Conservation (phyloP, 2,113 vertebrate species). For the Elachura formosa region DNA sequence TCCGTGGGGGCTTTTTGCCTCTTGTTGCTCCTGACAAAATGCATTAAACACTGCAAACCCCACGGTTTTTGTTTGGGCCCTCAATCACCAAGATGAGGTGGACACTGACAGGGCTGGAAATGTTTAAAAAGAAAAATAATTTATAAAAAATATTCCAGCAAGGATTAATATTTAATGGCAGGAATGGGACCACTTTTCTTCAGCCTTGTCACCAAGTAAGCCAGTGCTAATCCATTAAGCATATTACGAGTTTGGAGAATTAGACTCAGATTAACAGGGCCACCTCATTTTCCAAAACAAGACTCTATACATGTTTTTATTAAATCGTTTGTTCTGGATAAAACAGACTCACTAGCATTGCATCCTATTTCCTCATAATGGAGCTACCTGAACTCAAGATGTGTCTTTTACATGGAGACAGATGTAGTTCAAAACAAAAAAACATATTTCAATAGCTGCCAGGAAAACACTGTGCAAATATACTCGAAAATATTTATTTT, state of each 20-base stretch:
- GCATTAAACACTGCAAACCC: neutral
- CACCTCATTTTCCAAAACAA: slow-evolving; percentile 52
- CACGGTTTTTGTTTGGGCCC: neutral
- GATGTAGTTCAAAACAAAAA: neutral
- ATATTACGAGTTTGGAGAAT: slow-evolving; percentile 37
- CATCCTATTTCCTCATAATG: neutral
- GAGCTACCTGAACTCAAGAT: neutral
- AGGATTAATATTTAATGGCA: neutral
- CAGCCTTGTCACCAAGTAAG: slow-evolving; percentile 32
- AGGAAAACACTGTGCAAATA: neutral
- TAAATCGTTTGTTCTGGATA: neutral
- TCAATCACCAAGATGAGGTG: neutral
- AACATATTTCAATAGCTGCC: neutral
- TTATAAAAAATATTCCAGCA: neutral
- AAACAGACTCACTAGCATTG: neutral
- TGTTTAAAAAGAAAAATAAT: neutral
- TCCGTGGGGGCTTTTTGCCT: neutral
- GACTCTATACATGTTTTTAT: neutral
- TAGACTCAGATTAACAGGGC: slow-evolving; percentile 41
- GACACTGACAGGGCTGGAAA: neutral
- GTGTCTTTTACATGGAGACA: neutral
- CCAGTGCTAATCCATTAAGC: slow-evolving; percentile 59
- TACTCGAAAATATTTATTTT: neutral
- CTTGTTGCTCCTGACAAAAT: neutral
- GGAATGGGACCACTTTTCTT: slow-evolving; percentile 22